Conservation (phyloP, 1,140 invertebrate genomes). For the Drosophila parabipectinata region DNA sequence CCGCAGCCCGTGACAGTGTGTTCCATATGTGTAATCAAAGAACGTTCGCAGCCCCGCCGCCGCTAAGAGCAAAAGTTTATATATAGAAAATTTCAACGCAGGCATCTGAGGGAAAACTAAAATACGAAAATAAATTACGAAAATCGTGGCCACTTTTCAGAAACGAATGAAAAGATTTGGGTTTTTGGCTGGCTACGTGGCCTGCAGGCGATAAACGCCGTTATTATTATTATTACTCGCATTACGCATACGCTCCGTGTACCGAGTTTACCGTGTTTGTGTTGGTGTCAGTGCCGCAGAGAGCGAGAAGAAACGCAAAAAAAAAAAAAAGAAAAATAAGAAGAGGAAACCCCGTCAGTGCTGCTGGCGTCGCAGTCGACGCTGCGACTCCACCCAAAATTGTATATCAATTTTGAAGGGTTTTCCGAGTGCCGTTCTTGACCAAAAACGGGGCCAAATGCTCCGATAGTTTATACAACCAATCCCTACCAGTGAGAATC, state of each 20-base stretch:
- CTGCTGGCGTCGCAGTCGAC: conserved; percentile 59
- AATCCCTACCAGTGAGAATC: conserved; percentile 32
- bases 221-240: conserved; percentile 49
- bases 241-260: conserved; percentile 75
- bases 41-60: conserved; percentile 54
- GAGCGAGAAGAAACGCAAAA: conserved; percentile 26
- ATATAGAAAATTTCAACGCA: conserved; percentile 83
- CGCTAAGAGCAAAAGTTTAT: conserved; percentile 73
- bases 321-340: neutral
- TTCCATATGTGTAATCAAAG: conserved; percentile 78
- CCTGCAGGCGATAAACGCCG: conserved; percentile 19
- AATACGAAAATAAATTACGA: conserved; percentile 59
- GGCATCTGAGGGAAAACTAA: conserved; percentile 70
- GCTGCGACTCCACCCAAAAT: conserved; percentile 76
- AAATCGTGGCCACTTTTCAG: conserved; percentile 45
- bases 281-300: conserved; percentile 35
- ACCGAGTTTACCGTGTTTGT: conserved; percentile 8
- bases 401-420: conserved; percentile 68
- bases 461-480: conserved; percentile 20
- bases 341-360: conserved; percentile 43
- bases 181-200: conserved; percentile 7
- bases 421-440: conserved; percentile 26
- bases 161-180: conserved; percentile 18
- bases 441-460: conserved; percentile 31
- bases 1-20: conserved; percentile 54